Evolutionary conservation across 2,797 vertebrate genomes (phyloP), one percentile per base, ranked within the genome.

Genomic region (Neoniphon sammara): DNA sequence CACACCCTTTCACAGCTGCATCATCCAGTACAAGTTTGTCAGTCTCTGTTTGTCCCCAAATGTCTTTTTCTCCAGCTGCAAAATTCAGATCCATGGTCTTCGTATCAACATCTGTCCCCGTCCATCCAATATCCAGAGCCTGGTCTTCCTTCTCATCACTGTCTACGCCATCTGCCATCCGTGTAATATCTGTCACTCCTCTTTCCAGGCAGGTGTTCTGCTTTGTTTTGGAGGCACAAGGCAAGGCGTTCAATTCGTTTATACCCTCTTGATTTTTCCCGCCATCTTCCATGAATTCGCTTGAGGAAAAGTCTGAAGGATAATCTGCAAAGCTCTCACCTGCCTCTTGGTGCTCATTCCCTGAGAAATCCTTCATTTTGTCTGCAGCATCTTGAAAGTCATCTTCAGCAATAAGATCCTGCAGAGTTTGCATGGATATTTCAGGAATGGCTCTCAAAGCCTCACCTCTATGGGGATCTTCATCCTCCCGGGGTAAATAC

Each of bases 311-410:
- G 81, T 94, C 94, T 11, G 89, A 93, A 4, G 93, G 91, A 64
- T 92, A 94, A 57, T 94, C 94, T 73, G 94, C 93, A 76, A 93
- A 88, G 34, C 89, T 90, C 87, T 94, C 94, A 27, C 92, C 92
- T 2, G 89, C 91, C 34, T 91, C 89, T 58, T 94, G 91, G 74
- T 91, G 91, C 66, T 95, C 93, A 14, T 93, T 92, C 50, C 91
- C 94, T 4, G 90, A 93, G 83, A 95, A 95, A 60, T 93, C 90
- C 58, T 89, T 89, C 1, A 93, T 76, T 70, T 92, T 92, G 57
- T 84, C 82, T 1, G 4, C 39, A 31, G 36, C 53, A 36, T 34
- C 17, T 27, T 70, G 71, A 4, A 75, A 74, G 1, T 20, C n/a
- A 1, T 70, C 86, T 23, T 84, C 83, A 59, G 75, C 61, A 5